These are phyloP conservation scores for Rhyzopertha dominica DNA, from an alignment of 1,140 invertebrate genomes.

Conservation along the genomic window DNA sequence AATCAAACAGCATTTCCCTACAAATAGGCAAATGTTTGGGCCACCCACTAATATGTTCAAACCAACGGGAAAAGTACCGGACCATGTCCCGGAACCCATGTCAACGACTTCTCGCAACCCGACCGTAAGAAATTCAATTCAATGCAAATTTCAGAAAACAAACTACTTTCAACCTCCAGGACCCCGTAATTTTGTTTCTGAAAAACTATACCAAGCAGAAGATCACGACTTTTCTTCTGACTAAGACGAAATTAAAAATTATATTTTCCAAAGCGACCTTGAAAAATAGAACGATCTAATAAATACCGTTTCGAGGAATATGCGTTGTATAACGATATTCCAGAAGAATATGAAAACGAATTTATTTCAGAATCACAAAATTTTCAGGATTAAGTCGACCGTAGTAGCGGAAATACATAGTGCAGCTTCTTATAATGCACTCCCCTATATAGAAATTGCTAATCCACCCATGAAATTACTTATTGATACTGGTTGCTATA, in stretches of 20 bases:
- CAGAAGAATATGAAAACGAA: no score
- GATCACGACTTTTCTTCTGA: no score
- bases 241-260: no score
- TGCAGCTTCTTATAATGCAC: constrained; percentile 12
- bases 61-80: no score
- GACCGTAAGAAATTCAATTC: constrained; percentile 1
- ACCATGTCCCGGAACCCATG: no score
- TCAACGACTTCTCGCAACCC: constrained; percentile 1
- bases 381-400: no score
- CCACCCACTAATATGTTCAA: constrained; percentile 19
- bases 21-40: constrained; percentile 23
- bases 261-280: constrained; percentile 6
- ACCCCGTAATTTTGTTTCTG: constrained; percentile 8
- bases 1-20: constrained; percentile 15
- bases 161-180: constrained; percentile 7
- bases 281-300: constrained; percentile 4
- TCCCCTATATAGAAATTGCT: constrained; percentile 26
- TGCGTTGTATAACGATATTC: not conserved
- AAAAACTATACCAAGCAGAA: constrained; percentile 9
- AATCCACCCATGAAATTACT: constrained; percentile 22
- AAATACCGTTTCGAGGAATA: constrained; percentile 4
- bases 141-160: constrained; percentile 7
- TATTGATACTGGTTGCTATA: constrained; percentile 24
- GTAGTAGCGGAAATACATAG: constrained; percentile 12
- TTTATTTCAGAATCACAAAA: no score